Evolutionary conservation across 2,888 invertebrate genomes (phyloP).

Genomic region (Tanypteryx hageni): DNA sequence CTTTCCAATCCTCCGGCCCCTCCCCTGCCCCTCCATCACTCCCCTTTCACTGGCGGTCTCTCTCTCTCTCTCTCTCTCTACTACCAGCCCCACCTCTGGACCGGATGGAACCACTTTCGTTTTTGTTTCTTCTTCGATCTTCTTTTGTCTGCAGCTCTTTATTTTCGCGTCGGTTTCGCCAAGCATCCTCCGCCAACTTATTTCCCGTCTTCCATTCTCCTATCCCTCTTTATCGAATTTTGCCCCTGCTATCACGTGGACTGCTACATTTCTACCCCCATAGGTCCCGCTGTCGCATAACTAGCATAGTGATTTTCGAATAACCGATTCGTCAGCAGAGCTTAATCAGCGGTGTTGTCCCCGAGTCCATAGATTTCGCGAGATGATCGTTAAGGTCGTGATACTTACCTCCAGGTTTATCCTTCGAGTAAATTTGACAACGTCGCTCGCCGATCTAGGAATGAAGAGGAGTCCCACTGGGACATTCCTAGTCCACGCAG

Average conservation of each 20-base stretch:
- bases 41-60: neutral
- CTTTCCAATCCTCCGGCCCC: neutral
- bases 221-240: too few species aligned
- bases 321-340: too few species aligned
- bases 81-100: neutral
- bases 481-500: too few species aligned
- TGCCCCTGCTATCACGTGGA: neutral
- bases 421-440: too few species aligned
- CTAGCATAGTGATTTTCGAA: too few species aligned
- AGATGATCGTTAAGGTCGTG: too few species aligned
- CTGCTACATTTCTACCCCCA: neutral
- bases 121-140: slow-evolving; percentile 30
- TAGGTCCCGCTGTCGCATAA: neutral
- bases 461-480: too few species aligned
- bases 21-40: neutral
- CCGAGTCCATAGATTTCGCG: too few species aligned
- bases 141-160: neutral
- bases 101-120: slow-evolving; percentile 29
- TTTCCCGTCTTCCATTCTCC: too few species aligned
- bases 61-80: neutral
- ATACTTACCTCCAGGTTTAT: too few species aligned
- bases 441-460: too few species aligned
- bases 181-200: neutral
- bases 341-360: too few species aligned
- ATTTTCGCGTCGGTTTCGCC: neutral